Conservation (phyloP, 2,113 vertebrate species). For the Oncorhynchus masou region DNA sequence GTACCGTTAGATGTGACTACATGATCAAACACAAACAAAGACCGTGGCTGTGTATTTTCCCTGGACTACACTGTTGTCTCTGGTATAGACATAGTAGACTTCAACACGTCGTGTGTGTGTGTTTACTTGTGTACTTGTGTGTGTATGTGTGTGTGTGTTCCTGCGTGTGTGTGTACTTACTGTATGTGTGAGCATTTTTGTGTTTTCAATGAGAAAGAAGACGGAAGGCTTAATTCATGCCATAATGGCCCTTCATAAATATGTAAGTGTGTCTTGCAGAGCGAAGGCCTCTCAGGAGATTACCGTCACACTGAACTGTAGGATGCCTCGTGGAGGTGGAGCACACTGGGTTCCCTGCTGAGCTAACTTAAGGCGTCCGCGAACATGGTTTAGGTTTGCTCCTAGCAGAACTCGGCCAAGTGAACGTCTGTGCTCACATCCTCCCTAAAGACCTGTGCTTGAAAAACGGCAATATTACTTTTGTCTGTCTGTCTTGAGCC, state of each 20-base stretch:
- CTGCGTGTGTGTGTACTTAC: neutral
- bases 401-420: too few relatives aligned
- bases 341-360: neutral
- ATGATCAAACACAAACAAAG: conserved; percentile 56
- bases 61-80: conserved; percentile 40
- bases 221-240: too few relatives aligned
- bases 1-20: conserved; percentile 51
- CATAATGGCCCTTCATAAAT: too few relatives aligned
- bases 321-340: conserved; percentile 15
- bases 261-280: too few relatives aligned
- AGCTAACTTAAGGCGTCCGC: neutral
- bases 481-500: too few relatives aligned
- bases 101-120: neutral
- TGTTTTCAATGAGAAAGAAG: too few relatives aligned
- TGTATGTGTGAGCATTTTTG: neutral
- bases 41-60: conserved; percentile 52
- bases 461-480: too few relatives aligned
- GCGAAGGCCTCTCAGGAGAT: too few relatives aligned
- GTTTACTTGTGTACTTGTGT: neutral
- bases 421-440: too few relatives aligned
- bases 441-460: too few relatives aligned
- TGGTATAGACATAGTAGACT: conserved; percentile 20
- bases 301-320: neutral
- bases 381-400: too few relatives aligned
- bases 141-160: neutral